Conservation (phyloP, 2,888 invertebrate genomes). For the Chrysopilus asiliformis region DNA sequence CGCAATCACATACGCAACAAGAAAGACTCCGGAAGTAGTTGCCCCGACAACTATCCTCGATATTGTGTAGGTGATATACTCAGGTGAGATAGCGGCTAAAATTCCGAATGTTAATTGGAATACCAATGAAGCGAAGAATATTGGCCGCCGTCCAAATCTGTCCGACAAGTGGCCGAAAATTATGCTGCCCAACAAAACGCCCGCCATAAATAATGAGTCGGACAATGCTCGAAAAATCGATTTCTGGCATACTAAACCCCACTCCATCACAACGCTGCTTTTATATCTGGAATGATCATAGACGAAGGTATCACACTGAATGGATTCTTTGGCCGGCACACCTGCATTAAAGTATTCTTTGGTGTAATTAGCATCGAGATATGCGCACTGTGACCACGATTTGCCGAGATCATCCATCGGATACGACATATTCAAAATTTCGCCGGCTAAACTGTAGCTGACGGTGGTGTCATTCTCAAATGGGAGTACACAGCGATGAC, state of each 20-base stretch:
- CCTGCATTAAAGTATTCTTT: slow-evolving; percentile 25
- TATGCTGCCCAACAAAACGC: slow-evolving; percentile 58
- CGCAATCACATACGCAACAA: slow-evolving; percentile 68
- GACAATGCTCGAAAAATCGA: slow-evolving; percentile 49
- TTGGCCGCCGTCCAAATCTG: slow-evolving; percentile 54
- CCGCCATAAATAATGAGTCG: slow-evolving; percentile 57
- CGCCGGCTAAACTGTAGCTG: slow-evolving; percentile 36
- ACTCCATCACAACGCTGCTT: slow-evolving; percentile 54
- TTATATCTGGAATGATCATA: slow-evolving; percentile 46
- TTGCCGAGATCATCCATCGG: slow-evolving; percentile 35
- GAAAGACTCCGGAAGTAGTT: slow-evolving; percentile 61
- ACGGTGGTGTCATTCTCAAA: slow-evolving; percentile 39
- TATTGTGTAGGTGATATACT: slow-evolving; percentile 51
- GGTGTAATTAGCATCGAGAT: slow-evolving; percentile 36
- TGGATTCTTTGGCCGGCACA: slow-evolving; percentile 21
- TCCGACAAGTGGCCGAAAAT: slow-evolving; percentile 60
- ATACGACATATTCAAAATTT: slow-evolving; percentile 39
- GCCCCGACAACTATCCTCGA: slow-evolving; percentile 55
- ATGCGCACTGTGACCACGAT: slow-evolving; percentile 16
- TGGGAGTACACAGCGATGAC: slow-evolving; percentile 49
- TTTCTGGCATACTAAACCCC: slow-evolving; percentile 52
- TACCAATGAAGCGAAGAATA: slow-evolving; percentile 57
- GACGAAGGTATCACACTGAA: slow-evolving; percentile 42
- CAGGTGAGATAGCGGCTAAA: slow-evolving; percentile 50
- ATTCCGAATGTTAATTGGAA: slow-evolving; percentile 55